Evolutionary conservation across 2,797 vertebrate species (phyloP).

Genomic region (Fratercula arctica): DNA sequence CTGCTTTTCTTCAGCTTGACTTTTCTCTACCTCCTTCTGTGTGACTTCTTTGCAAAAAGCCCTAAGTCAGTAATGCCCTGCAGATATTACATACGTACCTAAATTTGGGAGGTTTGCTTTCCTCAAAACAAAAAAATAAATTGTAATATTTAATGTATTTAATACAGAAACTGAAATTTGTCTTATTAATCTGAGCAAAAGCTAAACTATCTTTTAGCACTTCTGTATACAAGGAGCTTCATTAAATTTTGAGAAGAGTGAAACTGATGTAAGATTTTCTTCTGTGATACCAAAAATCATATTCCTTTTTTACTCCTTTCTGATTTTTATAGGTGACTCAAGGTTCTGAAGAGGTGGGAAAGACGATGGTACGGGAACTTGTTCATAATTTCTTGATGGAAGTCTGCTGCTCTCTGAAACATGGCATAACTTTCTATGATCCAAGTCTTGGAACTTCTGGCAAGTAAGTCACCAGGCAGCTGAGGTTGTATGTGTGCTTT

Average conservation of each 20-base stretch:
- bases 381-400: constrained; percentile 90
- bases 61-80: background rate
- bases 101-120: background rate
- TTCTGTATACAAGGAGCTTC: background rate
- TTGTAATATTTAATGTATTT: background rate
- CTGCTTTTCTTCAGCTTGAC: background rate
- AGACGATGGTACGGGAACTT: constrained; percentile 80
- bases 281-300: background rate
- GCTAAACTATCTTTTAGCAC: background rate
- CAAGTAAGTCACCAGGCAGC: constrained; percentile 75
- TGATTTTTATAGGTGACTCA: constrained; percentile 26
- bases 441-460: constrained; percentile 88
- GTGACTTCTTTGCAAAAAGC: background rate
- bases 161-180: background rate
- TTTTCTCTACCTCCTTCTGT: background rate
- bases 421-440: constrained; percentile 93
- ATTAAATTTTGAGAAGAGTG: background rate
- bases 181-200: background rate
- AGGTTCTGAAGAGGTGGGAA: constrained; percentile 76
- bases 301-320: background rate
- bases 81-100: background rate
- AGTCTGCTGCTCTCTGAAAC: constrained; percentile 92
- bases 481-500: background rate
- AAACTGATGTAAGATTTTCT: background rate
- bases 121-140: background rate